A percentile compares a stretch with the other conserved stretches of the same genome.
phyloP scores from a whole-genome alignment of 2,797 vertebrate species.

The Chiloscyllium punctatum region DNA sequence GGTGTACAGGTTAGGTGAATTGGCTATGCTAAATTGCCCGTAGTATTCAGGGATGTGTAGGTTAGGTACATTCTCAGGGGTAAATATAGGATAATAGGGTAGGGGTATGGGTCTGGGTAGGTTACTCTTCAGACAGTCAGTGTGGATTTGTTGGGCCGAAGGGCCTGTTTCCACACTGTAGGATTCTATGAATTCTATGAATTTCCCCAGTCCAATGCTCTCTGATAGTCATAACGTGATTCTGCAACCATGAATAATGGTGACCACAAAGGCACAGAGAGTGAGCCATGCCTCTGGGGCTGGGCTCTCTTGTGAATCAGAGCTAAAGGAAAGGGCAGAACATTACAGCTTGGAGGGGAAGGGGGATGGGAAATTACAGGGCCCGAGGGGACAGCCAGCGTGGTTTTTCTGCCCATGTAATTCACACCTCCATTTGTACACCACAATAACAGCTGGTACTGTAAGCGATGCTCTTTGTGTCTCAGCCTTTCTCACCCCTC shows the following conservation, averaged over 20 bases:
- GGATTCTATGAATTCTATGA: too few species aligned
- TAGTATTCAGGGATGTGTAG: too few species aligned
- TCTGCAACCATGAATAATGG: not conserved
- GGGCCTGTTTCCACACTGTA: too few species aligned
- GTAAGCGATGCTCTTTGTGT: not conserved
- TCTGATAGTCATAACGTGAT: not conserved
- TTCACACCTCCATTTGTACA: not conserved
- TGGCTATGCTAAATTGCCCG: too few species aligned
- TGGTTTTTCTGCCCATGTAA: not conserved
- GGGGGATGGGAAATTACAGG: not conserved
- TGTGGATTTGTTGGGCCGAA: too few species aligned
- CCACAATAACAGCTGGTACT: not conserved
- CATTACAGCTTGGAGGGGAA: not conserved
- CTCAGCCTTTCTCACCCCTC: not conserved
- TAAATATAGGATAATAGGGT: too few species aligned
- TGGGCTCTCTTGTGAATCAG: not conserved
- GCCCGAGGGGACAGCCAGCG: not conserved
- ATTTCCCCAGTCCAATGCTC: too few species aligned
- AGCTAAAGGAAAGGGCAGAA: not conserved
- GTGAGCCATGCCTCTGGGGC: not conserved
- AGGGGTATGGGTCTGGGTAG: too few species aligned
- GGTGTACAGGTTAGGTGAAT: too few species aligned
- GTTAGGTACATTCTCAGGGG: too few species aligned
- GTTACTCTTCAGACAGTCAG: too few species aligned
- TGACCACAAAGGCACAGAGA: not conserved